Base-by-base conservation (phyloP, 2,888 invertebrate genomes). In the Ischnus inquisitorius region DNA sequence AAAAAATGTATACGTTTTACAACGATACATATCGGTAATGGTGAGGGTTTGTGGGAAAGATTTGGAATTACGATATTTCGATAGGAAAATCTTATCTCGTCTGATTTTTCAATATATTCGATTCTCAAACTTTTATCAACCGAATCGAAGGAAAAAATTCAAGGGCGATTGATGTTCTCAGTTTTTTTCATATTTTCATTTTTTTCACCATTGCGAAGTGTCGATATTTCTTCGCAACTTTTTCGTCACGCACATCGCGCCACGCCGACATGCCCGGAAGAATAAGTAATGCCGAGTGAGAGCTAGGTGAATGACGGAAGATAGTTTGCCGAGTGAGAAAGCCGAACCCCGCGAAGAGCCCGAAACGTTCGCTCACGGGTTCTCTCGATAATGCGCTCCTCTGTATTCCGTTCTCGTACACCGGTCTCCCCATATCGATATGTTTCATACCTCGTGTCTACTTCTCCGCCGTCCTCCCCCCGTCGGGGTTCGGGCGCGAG, bases 381-480 rank as follows among this genome's bases (percentile, higher is more conserved):
- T 88, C 87, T 89, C 89, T 92, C 92, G 93, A 93, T 93, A 93
- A 93, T 93, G 91, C 90, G 91, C 91, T 91, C 91, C 91, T 93
- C 92, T 93, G 93, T 93, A 93, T 93, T 93, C 93, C 89, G 90
- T 87, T 89, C 91, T 90, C 92, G 92, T 93, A 88, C 87, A 86
- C 85, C 88, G 86, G 87, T 28, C 90, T 91, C 91, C 92, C 92
- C 93, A 93, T 93, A 93, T 93, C 93, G 93, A 93, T 92, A 92
- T 88, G 88, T 88, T 87, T 87, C 87, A 85, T 85, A 81, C 84
- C 87, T 84, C 87, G 82, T 80, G 85, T 87, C 84, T 83, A 80
- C 85, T 72, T 78, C 82, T 69, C 69, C 87, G 88, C 82, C 85
- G 83, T 69, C 78, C 85, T 77, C 86, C 19, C 74, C 51, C 83